phyloP scores from a whole-genome alignment of 1,140 invertebrate genomes.

The Drosophila hydei region DNA sequence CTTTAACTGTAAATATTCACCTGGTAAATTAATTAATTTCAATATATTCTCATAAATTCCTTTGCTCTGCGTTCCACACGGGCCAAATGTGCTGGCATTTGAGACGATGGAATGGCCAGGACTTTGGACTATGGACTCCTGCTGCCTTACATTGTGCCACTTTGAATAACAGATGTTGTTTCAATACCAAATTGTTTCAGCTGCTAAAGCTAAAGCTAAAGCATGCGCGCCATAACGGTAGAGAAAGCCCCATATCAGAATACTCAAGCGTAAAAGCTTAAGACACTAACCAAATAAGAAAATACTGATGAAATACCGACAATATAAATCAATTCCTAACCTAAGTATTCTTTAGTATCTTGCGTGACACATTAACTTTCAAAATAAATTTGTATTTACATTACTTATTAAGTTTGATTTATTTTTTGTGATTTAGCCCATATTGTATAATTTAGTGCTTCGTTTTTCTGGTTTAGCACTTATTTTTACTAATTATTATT shows the following conservation, averaged over 20 bases:
- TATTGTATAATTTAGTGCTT: too few species aligned
- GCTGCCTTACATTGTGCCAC: conserved; percentile 60
- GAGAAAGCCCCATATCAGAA: neutral
- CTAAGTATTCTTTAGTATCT: too few species aligned
- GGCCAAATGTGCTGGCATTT: conserved; percentile 53
- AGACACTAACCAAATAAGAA: neutral
- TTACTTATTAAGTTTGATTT: too few species aligned
- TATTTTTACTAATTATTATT: too few species aligned
- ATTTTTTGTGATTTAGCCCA: too few species aligned
- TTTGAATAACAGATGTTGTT: conserved; percentile 81
- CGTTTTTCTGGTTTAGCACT: too few species aligned
- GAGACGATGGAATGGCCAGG: conserved; percentile 59
- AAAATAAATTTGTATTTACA: too few species aligned
- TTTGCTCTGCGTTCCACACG: conserved; percentile 34
- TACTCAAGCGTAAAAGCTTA: neutral
- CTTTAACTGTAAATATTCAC: neutral
- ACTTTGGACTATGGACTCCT: conserved; percentile 41
- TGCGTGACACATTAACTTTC: too few species aligned
- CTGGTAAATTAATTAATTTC: neutral
- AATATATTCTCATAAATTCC: conserved; percentile 62
- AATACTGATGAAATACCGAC: too few species aligned
- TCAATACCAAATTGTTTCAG: conserved; percentile 50
- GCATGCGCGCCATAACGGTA: conserved; percentile 7
- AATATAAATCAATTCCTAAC: too few species aligned
- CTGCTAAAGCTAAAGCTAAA: conserved; percentile 5